Evolutionary conservation across 2,113 vertebrate species (phyloP).

Genomic region (Eidolon helvum): DNA sequence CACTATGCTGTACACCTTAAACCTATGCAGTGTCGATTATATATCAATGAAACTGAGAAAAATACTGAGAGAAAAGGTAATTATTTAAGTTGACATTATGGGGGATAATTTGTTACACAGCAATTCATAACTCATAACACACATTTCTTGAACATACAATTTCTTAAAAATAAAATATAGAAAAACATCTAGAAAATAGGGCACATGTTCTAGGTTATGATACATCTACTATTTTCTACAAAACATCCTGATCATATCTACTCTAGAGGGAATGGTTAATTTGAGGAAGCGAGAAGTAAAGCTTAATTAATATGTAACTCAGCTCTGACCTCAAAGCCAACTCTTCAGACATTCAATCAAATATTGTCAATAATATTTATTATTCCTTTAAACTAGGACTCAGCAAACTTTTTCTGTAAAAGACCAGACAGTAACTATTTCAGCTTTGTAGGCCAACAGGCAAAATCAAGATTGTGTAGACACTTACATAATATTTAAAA

Average conservation of each 20-base stretch:
- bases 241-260: not conserved
- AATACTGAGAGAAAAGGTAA: not conserved
- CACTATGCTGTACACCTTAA: not conserved
- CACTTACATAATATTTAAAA: not conserved
- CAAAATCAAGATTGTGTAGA: not conserved
- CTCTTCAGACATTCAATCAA: not conserved
- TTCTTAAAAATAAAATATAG: not conserved
- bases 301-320: conserved; percentile 3
- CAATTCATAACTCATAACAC: not conserved
- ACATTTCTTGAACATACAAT: not conserved
- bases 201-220: not conserved
- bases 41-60: not conserved
- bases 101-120: not conserved
- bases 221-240: not conserved
- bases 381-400: not conserved
- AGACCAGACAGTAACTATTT: not conserved
- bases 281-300: not conserved
- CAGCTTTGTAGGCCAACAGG: not conserved
- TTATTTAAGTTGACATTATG: not conserved
- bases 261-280: not conserved
- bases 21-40: not conserved
- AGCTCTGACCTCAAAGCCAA: not conserved
- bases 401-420: not conserved
- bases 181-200: not conserved
- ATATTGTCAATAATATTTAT: not conserved